Evolutionary conservation across 2,888 invertebrate species (phyloP), one percentile per base, ranked within the genome.

Genomic region (Myopa testacea): DNA sequence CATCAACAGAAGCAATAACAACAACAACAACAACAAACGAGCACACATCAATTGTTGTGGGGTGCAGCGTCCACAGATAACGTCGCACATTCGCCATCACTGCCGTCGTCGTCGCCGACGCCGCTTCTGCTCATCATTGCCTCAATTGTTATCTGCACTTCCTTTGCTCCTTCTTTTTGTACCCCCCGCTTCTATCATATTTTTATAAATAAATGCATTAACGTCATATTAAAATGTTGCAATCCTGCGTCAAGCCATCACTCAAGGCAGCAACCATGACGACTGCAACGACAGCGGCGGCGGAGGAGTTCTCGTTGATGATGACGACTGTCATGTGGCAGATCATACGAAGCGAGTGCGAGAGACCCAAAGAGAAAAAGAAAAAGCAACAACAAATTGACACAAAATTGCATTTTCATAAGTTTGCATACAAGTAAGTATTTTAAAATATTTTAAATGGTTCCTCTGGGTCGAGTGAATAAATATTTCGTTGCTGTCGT

Each of bases 381-480:
- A 4, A 55, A 52, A 12, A 55, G 34, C 14, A 55, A 70, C 34
- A 34, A 16, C 26, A 45, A 69, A 50, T 26, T 45, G 12, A 34
- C 71, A 38, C 40, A 60, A 60, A 73, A 73, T 73, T 73, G 73
- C 73, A 73, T 73, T 73, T 73, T 62, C 73, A 62, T 62, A 73
- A 62, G 62, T 62, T 73, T 73, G n/a, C 19, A 38, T 38, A 38
- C 10, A 65, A 14, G 37, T 37, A 65, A 14, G 37, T 65, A 38
- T 37, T 71, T 71, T 71, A 26, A 1, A 26, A 26, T 26, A 58
- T 71, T 73, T 73, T 62, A 73, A 73, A 60, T 73, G 45, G n/a
- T 73, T 8, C 62, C 73, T 16, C 40, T 40, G 73, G 73, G 73
- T n/a, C 60, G 62, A 62, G n/a, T 16, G 14, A 4, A 52, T 4